A percentile compares a stretch with the other conserved stretches of the same genome.
These are phyloP conservation scores for Diplodus puntazzo DNA, from an alignment of 2,797 vertebrate species.

Conservation along the genomic window DNA sequence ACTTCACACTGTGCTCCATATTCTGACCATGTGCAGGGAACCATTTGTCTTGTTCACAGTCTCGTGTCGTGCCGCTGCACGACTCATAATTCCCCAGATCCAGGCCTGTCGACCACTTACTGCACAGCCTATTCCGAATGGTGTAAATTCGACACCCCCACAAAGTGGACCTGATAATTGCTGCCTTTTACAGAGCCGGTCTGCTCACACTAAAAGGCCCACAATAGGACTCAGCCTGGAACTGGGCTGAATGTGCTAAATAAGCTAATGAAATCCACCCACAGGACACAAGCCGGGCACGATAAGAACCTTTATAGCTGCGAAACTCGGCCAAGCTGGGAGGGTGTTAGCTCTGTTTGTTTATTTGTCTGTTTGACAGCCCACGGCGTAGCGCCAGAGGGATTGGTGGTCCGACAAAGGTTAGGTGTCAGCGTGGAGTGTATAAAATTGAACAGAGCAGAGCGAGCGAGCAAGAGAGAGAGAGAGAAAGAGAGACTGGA, in stretches of 20 bases:
- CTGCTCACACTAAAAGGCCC: conserved; percentile 74
- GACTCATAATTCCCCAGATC: conserved; percentile 56
- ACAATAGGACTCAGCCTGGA: conserved; percentile 79
- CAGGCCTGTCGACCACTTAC: conserved; percentile 59
- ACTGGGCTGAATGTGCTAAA: conserved; percentile 78
- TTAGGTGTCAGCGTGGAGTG: conserved; percentile 74
- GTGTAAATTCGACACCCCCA: conserved; percentile 76
- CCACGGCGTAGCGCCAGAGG: conserved; percentile 64
- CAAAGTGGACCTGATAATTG: conserved; percentile 80
- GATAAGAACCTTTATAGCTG: conserved; percentile 81
- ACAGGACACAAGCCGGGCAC: conserved; percentile 79
- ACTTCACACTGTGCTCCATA: conserved; percentile 61
- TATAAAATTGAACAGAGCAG: conserved; percentile 71
- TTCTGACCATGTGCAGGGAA: conserved; percentile 60
- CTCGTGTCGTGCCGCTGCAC: conserved; percentile 58
- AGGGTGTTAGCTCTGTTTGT: conserved; percentile 75
- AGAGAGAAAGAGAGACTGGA: conserved; percentile 34
- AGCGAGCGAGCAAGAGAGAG: conserved; percentile 19
- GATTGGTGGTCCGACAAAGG: conserved; percentile 77
- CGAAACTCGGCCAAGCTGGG: conserved; percentile 73
- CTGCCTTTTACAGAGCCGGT: conserved; percentile 74
- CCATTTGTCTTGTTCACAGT: conserved; percentile 71
- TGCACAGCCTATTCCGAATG: conserved; percentile 70
- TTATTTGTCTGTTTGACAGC: conserved; percentile 80
- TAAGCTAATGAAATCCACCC: conserved; percentile 84